phyloP scores from a whole-genome alignment of 1,140 invertebrate genomes.

The Hormaphis cornu region DNA sequence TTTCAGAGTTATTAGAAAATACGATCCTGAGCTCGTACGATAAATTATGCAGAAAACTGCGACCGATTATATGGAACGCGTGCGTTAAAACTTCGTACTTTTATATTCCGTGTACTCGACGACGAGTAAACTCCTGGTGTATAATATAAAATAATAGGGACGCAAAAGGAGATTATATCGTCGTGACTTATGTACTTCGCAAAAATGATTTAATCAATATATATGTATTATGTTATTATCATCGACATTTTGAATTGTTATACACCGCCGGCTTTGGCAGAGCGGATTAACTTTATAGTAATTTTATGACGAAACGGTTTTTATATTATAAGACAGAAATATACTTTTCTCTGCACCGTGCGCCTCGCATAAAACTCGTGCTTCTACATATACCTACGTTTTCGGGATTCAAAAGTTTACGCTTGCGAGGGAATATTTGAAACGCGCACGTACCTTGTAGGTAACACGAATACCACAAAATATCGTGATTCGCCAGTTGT shows the following conservation, averaged over 20 bases:
- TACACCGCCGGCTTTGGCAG: background rate
- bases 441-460: no score
- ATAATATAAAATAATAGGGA: background rate
- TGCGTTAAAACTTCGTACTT: no score
- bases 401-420: no score
- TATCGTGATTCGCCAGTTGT: no score
- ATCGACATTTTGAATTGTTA: background rate
- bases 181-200: background rate
- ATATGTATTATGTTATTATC: no score
- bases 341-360: background rate
- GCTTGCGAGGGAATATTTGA: no score
- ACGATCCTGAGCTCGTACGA: no score
- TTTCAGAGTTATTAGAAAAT: no score
- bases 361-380: no score
- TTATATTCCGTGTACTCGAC: background rate
- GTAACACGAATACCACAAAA: no score
- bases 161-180: conserved; percentile 13
- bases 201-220: conserved; percentile 5
- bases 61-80: background rate
- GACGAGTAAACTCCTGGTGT: background rate
- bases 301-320: background rate
- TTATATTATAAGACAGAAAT: background rate
- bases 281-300: background rate
- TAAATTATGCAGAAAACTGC: background rate
- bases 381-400: background rate